Base-by-base conservation (phyloP, 2,888 invertebrate species). In the Papilio elwesi region DNA sequence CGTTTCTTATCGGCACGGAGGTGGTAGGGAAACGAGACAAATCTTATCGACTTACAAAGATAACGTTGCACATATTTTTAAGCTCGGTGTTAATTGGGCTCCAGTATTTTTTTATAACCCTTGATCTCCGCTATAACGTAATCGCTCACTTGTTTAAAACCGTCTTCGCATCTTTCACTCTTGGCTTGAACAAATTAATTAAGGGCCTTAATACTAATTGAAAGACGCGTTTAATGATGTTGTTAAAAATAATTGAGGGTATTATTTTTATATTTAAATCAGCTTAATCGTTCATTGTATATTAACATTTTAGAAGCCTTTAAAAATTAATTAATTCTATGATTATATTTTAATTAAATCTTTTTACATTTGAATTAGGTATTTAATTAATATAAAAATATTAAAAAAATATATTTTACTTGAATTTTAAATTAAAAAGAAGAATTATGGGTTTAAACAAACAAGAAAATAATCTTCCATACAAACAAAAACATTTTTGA, bases 41-140 rank as follows among this genome's bases (percentile, higher is more conserved):
- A 85, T 81, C 82, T 89, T 90, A 90, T 90, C 89, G 82, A 74
- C 73, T 70, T 65, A 68, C 26, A 69, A 74, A 82, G 87, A 88
- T 87, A 88, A 83, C 79, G 59, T 69, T 70, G 77, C 77, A 77
- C 71, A 79, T 81, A 79, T 82, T 83, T 85, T 76, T 78, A 82
- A 76, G 77, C 75, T 78, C 79, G 81, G 86, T 87, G 90, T 90
- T 91, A 91, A 91, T 92, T 90, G 85, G 83, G 79, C 79, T 78
- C 82, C 85, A 85, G 84, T 85, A 82, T 79, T 80, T 81, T 83
- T 82, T 81, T 78, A 81, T 79, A 73, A 51, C 76, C 76, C 80
- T 77, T 81, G 83, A 83, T 82, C 77, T 77, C 76, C 74, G 74
- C 69, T 81, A 83, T 85, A 84, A 79, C 76, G 76, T 80, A 78